phyloP scores from a whole-genome alignment of 2,113 vertebrate genomes.

The Siniperca chuatsi region DNA sequence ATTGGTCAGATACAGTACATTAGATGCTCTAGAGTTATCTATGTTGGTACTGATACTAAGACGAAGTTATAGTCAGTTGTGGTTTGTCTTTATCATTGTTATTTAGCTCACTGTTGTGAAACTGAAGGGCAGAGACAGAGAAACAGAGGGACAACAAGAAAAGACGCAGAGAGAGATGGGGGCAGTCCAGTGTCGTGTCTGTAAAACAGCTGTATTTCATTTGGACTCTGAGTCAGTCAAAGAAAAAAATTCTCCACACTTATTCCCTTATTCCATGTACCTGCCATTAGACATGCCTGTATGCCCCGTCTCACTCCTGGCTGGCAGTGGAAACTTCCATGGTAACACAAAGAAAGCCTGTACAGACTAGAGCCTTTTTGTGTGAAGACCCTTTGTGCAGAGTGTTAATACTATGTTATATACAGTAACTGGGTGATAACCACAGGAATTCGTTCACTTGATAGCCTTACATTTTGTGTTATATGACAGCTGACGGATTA shows the following conservation, averaged over 20 bases:
- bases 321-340: conserved; percentile 81
- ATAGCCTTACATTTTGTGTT: conserved; percentile 28
- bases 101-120: not conserved
- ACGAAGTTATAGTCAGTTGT: not conserved
- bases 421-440: conserved; percentile 50
- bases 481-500: conserved; percentile 18
- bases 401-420: conserved; percentile 60
- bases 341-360: conserved; percentile 77
- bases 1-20: not conserved
- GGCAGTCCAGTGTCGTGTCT: conserved; percentile 59
- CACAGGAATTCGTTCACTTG: conserved; percentile 51
- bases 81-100: not conserved
- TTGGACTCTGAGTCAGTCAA: conserved; percentile 74
- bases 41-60: not conserved
- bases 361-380: conserved; percentile 62
- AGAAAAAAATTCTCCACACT: conserved; percentile 63
- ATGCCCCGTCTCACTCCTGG: conserved; percentile 51
- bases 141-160: conserved; percentile 22
- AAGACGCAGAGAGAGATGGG: conserved; percentile 18
- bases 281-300: conserved; percentile 73
- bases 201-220: conserved; percentile 83
- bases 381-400: conserved; percentile 64
- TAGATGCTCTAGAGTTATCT: not conserved
- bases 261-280: conserved; percentile 71
- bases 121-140: not conserved